Evolutionary conservation across 2,797 vertebrate genomes (phyloP), one percentile per base, ranked within the genome.

Genomic region (Diglossa cyanea): DNA sequence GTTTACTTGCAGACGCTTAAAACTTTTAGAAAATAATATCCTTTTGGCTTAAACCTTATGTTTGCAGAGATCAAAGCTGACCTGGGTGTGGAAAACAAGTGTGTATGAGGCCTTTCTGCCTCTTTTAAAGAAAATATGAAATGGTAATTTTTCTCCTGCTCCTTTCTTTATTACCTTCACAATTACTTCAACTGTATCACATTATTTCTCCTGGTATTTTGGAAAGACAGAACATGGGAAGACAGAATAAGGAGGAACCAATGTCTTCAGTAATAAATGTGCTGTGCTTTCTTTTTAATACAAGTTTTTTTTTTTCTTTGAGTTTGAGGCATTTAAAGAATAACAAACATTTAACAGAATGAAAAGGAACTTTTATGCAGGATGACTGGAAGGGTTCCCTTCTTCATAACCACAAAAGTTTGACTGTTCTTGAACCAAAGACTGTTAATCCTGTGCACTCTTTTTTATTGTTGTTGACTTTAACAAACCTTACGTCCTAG

Each of bases 11-110:
- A 85, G 65, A 26, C 94, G 47, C 35, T 82, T 91, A 77, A 77
- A 88, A 89, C 13, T 55, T 85, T n/a, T 21, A 35, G 68, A 72
- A 93, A 93, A 67, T 62, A 75, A 35, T 82, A 77, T 45, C 28
- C 13, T 88, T 87, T 86, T 48, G 33, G 24, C 47, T 88, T 81
- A 78, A 88, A 88, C 60, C 12, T 80, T 68, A 5, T 4, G 16
- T 75, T 86, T 91, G 47, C 55, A 81, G 50, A 93, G 44, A 78
- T 70, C 33, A 95, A 88, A 93, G 76, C 51, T 90, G 61, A 72
- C 19, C 35, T 80, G 12, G 10, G 10, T 14, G 51, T 42, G 42
- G 54, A 92, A 96, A 88, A 80, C 42, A 48, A 50, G 31, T 26
- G 23, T 68, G 19, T 67, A 54, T 51, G 44, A 86, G 19, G 23